Conservation (phyloP, 2,888 invertebrate genomes). For the Trachelus troglodyta region DNA sequence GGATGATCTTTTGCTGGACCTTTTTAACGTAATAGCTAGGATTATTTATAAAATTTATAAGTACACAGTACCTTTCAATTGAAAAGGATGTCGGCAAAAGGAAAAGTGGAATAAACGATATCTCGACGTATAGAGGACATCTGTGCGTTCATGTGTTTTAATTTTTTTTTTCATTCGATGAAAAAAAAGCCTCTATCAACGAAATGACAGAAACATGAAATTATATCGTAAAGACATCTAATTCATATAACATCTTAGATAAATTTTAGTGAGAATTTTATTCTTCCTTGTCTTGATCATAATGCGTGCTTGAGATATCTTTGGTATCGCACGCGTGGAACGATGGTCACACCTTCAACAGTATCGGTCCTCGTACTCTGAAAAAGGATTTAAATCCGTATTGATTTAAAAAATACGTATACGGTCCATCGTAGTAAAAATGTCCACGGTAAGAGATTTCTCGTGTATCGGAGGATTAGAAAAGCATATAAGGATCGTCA, state of each 20-base stretch:
- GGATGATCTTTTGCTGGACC: background rate
- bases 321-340: background rate
- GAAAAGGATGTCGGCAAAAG: background rate
- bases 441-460: constrained; percentile 54
- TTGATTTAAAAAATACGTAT: background rate
- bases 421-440: constrained; percentile 22
- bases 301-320: constrained; percentile 3
- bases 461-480: constrained; percentile 81
- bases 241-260: constrained; percentile 12
- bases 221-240: constrained; percentile 43
- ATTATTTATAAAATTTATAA: background rate
- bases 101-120: background rate
- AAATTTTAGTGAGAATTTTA: constrained; percentile 49
- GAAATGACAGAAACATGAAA: constrained; percentile 51
- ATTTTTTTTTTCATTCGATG: constrained; percentile 12
- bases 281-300: background rate
- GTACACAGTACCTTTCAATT: background rate
- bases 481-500: constrained; percentile 83
- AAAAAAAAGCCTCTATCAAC: constrained; percentile 19
- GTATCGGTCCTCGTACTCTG: too few species aligned
- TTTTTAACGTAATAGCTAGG: background rate
- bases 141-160: constrained; percentile 24
- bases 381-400: background rate
- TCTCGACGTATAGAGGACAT: constrained; percentile 6
- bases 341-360: too few species aligned